A percentile compares a stretch with the other conserved stretches of the same genome.
phyloP scores from a whole-genome alignment of 2,888 invertebrate genomes.

The Erpobdella octoculata region DNA sequence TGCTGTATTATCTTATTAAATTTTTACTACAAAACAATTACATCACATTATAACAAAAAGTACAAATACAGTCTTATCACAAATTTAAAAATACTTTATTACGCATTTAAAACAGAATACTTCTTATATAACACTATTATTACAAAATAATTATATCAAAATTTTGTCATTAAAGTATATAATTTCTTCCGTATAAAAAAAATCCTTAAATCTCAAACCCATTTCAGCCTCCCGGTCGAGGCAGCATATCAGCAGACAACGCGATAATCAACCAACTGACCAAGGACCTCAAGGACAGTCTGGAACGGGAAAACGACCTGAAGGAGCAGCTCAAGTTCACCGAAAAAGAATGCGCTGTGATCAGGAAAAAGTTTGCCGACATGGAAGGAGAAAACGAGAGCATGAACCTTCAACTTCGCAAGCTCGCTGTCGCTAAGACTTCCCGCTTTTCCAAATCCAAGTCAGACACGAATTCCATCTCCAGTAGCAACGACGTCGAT shows the following conservation, averaged over 20 bases:
- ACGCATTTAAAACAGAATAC: not conserved
- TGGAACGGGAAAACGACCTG: constrained; percentile 88
- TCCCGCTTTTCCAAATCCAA: constrained; percentile 30
- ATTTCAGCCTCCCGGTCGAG: not conserved
- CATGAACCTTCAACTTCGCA: constrained; percentile 85
- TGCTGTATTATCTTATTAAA: no score
- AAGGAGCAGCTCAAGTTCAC: constrained; percentile 83
- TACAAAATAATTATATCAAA: not conserved
- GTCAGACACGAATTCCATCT: constrained; percentile 55
- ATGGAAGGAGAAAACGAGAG: constrained; percentile 95
- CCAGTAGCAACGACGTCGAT: constrained; percentile 26
- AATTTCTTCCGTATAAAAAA: not conserved
- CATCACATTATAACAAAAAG: no score
- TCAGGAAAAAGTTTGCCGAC: constrained; percentile 79
- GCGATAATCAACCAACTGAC: constrained; percentile 59
- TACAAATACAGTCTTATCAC: no score
- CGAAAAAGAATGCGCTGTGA: constrained; percentile 68
- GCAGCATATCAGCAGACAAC: not conserved
- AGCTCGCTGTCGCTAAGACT: constrained; percentile 63
- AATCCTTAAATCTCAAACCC: not conserved
- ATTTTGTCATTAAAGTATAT: not conserved
- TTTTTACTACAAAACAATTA: no score
- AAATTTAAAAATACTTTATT: no score
- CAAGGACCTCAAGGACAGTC: constrained; percentile 78
- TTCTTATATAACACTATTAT: not conserved